A percentile compares a stretch with the other conserved stretches of the same genome.
Conservation (phyloP, 2,797 vertebrate species). For the Balearica regulorum region DNA sequence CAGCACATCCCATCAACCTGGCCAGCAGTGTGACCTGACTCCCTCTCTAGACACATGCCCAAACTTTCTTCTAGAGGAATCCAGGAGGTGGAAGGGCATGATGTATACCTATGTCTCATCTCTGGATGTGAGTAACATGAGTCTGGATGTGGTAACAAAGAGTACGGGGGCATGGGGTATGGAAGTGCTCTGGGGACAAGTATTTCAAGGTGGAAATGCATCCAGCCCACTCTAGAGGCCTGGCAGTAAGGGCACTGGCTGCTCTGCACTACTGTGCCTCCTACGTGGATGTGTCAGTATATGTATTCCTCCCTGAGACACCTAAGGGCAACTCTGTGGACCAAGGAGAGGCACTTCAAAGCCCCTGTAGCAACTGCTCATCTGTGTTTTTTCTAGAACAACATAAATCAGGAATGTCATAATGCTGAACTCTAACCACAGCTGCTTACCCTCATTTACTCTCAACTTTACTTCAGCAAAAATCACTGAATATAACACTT, state of each 20-base stretch:
- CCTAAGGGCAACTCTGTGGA: background rate
- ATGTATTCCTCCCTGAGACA: background rate
- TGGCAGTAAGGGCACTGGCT: background rate
- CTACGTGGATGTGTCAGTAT: background rate
- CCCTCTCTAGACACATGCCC: background rate
- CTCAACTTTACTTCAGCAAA: background rate
- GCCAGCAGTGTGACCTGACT: background rate
- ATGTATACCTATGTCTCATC: background rate
- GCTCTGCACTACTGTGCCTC: background rate
- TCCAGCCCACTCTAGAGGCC: background rate
- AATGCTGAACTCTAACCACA: background rate
- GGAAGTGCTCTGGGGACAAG: background rate
- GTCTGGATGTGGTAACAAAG: background rate
- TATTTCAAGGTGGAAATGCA: background rate
- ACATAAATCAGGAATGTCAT: background rate
- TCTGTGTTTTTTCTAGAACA: background rate
- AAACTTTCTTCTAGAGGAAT: background rate
- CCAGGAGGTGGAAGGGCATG: background rate
- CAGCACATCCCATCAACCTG: background rate
- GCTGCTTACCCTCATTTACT: background rate
- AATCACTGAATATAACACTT: background rate
- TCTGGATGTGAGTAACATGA: too few species aligned
- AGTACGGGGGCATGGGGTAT: background rate
- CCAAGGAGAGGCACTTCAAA: background rate
- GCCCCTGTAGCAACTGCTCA: background rate